Conservation (phyloP, 2,113 vertebrate genomes). For the Takifugu bimaculatus region DNA sequence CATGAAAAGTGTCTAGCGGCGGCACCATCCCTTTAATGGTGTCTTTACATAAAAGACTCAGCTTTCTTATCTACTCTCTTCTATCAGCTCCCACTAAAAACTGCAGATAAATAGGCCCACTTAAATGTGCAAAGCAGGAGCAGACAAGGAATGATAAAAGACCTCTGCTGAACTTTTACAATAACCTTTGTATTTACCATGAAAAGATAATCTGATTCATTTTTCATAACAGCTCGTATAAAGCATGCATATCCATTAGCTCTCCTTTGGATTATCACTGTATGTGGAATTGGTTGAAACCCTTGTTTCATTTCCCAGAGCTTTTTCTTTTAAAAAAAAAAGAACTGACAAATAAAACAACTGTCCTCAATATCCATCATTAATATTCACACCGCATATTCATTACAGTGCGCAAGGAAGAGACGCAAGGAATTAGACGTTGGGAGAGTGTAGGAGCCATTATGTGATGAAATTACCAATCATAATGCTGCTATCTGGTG, state of each 20-base stretch:
- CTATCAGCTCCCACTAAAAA: too few species aligned
- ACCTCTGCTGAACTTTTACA: too few species aligned
- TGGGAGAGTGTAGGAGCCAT: conserved; percentile 54
- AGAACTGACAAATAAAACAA: conserved; percentile 45
- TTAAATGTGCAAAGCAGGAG: background rate
- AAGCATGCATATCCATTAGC: conserved; percentile 16
- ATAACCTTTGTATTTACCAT: conserved; percentile 21
- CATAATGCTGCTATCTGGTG: conserved; percentile 58
- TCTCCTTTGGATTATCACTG: conserved; percentile 29
- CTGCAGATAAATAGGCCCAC: too few species aligned
- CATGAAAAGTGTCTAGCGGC: too few species aligned
- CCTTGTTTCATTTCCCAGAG: conserved; percentile 26
- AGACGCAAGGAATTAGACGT: conserved; percentile 55
- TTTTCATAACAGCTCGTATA: conserved; percentile 28
- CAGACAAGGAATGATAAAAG: conserved; percentile 9
- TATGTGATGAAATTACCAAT: conserved; percentile 68
- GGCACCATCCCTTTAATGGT: too few species aligned
- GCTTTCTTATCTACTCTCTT: too few species aligned
- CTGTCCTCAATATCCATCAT: conserved; percentile 36
- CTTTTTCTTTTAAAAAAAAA: conserved; percentile 21
- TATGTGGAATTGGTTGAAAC: conserved; percentile 36
- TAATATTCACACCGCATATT: conserved; percentile 54
- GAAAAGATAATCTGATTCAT: conserved; percentile 36
- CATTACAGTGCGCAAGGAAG: conserved; percentile 38
- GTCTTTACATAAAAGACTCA: too few species aligned